Conservation (phyloP, 1,140 invertebrate species). For the Eriosoma lanigerum region DNA sequence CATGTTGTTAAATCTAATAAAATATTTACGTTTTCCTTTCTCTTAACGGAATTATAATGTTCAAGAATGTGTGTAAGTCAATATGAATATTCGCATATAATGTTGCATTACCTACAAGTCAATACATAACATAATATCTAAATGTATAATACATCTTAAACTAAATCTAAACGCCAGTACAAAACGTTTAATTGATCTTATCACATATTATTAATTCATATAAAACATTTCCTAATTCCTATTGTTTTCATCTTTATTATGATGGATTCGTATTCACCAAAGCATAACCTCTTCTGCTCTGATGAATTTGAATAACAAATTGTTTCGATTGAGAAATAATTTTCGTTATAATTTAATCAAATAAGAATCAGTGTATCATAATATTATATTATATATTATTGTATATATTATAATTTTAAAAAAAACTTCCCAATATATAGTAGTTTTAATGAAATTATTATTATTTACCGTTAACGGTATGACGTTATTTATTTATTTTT, state of each 20-base stretch:
- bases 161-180: neutral
- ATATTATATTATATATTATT: no score
- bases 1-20: neutral
- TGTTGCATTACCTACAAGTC: constrained; percentile 12
- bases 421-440: no score
- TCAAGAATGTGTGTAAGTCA: constrained; percentile 24
- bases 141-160: neutral
- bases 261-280: constrained; percentile 4
- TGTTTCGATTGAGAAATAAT: constrained; percentile 18
- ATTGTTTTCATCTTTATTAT: constrained; percentile 32
- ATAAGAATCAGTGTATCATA: neutral
- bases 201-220: constrained; percentile 10
- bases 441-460: no score
- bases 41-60: constrained; percentile 9
- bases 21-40: constrained; percentile 25
- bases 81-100: neutral
- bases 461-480: no score
- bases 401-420: no score
- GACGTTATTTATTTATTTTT: no score
- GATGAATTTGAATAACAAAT: constrained; percentile 30
- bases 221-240: constrained; percentile 23
- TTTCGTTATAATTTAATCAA: constrained; percentile 15
- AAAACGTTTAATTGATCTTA: constrained; percentile 8
- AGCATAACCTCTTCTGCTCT: constrained; percentile 27
- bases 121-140: neutral